phyloP scores from a whole-genome alignment of 1,140 invertebrate genomes.

The Carposina sasakii region DNA sequence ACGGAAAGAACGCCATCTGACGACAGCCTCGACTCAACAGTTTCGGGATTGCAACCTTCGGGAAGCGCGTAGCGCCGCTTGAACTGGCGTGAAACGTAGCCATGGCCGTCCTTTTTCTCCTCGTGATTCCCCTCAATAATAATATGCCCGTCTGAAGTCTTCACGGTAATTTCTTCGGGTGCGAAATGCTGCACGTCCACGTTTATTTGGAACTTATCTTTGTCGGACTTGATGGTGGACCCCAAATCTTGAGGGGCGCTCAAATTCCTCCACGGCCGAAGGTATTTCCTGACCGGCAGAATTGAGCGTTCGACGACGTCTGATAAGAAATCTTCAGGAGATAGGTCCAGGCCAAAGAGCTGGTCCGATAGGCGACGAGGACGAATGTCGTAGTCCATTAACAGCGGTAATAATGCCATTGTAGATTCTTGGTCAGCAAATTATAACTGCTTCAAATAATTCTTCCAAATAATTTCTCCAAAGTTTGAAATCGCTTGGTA shows the following conservation, averaged over 20 bases:
- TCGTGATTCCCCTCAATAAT: slow-evolving; percentile 84
- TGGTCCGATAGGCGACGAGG: slow-evolving; percentile 41
- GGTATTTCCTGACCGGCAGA: slow-evolving; percentile 27
- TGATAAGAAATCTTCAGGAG: slow-evolving; percentile 40
- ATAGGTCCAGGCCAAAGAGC: slow-evolving; percentile 43
- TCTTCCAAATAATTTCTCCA: too few relatives aligned
- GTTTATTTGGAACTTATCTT: slow-evolving; percentile 76
- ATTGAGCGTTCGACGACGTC: slow-evolving; percentile 45
- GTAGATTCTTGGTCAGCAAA: too few relatives aligned
- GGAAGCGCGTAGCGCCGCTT: slow-evolving; percentile 81
- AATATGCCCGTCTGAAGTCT: slow-evolving; percentile 80
- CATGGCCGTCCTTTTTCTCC: slow-evolving; percentile 83
- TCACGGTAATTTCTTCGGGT: slow-evolving; percentile 88
- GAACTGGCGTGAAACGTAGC: slow-evolving; percentile 82
- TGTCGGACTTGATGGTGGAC: slow-evolving; percentile 53
- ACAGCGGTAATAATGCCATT: slow-evolving; percentile 54
- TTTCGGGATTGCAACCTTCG: slow-evolving; percentile 77
- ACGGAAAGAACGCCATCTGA: slow-evolving; percentile 83
- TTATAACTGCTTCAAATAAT: too few relatives aligned
- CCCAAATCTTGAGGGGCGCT: slow-evolving; percentile 37
- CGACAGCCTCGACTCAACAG: slow-evolving; percentile 79
- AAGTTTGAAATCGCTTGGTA: too few relatives aligned
- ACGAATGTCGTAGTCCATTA: slow-evolving; percentile 46
- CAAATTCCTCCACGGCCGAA: slow-evolving; percentile 48
- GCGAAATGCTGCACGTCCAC: slow-evolving; percentile 90